Conservation (phyloP, 2,888 invertebrate species). For the Xanthorhoe designata region DNA sequence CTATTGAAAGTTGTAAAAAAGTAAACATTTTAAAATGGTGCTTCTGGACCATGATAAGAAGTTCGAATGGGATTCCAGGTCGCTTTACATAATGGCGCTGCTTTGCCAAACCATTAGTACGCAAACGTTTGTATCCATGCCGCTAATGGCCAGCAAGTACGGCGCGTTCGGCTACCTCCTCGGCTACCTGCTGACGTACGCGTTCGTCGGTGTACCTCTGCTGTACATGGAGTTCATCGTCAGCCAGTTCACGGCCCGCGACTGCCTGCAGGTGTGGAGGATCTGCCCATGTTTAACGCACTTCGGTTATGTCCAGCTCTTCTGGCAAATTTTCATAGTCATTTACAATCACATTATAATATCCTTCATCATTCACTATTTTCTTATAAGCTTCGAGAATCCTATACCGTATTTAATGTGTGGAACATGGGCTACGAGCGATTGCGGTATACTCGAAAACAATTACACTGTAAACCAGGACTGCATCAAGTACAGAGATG, state of each 20-base stretch:
- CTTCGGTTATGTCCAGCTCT: slow-evolving; percentile 63
- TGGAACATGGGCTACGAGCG: slow-evolving; percentile 59
- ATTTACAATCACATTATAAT: slow-evolving; percentile 59
- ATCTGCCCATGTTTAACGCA: slow-evolving; percentile 66
- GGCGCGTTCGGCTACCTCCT: slow-evolving; percentile 63
- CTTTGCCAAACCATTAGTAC: slow-evolving; percentile 60
- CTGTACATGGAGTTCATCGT: slow-evolving; percentile 74
- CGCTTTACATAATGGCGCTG: slow-evolving; percentile 53
- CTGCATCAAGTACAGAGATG: slow-evolving; percentile 55
- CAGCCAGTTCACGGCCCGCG: slow-evolving; percentile 72
- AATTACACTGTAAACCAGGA: slow-evolving; percentile 71
- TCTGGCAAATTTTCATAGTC: slow-evolving; percentile 61
- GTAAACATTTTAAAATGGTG: slow-evolving; percentile 26
- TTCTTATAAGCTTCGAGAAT: slow-evolving; percentile 72
- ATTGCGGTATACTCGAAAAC: slow-evolving; percentile 58
- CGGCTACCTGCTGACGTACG: slow-evolving; percentile 48
- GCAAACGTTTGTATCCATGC: slow-evolving; percentile 53
- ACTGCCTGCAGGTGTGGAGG: slow-evolving; percentile 71
- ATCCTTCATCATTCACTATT: slow-evolving; percentile 69
- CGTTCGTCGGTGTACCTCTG: slow-evolving; percentile 68
- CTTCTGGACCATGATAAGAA: slow-evolving; percentile 30
- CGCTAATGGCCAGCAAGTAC: slow-evolving; percentile 51
- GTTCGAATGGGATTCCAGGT: slow-evolving; percentile 48
- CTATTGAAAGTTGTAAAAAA: neutral
- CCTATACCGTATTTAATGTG: slow-evolving; percentile 69